Evolutionary conservation across 1,140 invertebrate genomes (phyloP).

Genomic region (Zaprionus lachaisei): DNA sequence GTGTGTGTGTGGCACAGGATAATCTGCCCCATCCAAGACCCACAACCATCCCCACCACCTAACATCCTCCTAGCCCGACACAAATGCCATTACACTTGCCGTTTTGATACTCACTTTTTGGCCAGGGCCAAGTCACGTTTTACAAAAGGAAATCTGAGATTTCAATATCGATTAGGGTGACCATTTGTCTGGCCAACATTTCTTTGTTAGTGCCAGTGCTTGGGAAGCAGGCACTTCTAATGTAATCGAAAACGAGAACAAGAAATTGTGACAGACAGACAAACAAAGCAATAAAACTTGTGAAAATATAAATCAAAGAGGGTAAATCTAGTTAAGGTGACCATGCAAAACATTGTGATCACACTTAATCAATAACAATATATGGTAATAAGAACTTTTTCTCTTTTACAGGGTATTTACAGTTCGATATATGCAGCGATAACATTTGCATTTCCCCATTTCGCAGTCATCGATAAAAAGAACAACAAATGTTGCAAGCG

Average conservation of each 20-base stretch:
- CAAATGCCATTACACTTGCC: slow-evolving; percentile 5
- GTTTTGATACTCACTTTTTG: slow-evolving; percentile 1
- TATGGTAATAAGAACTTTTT: too few species aligned
- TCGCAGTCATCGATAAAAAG: slow-evolving; percentile 13
- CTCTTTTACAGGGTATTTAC: neutral
- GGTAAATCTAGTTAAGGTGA: neutral
- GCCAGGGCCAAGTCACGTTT: slow-evolving; percentile 1
- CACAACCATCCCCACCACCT: neutral
- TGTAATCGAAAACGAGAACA: neutral
- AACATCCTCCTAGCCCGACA: neutral
- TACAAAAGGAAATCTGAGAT: slow-evolving; percentile 2
- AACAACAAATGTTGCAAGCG: slow-evolving; percentile 41
- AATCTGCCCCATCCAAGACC: slow-evolving; percentile 22
- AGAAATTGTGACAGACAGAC: neutral
- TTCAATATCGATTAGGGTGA: slow-evolving; percentile 10
- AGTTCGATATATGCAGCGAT: neutral
- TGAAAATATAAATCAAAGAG: neutral
- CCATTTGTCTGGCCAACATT: neutral
- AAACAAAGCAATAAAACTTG: neutral
- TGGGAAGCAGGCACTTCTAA: neutral
- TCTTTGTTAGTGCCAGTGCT: neutral
- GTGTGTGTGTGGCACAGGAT: slow-evolving; percentile 11
- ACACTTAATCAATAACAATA: too few species aligned
- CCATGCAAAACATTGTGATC: neutral
- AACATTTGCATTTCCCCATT: neutral